phyloP scores from a whole-genome alignment of 2,888 invertebrate species.

The Torymus aiolomorphi region DNA sequence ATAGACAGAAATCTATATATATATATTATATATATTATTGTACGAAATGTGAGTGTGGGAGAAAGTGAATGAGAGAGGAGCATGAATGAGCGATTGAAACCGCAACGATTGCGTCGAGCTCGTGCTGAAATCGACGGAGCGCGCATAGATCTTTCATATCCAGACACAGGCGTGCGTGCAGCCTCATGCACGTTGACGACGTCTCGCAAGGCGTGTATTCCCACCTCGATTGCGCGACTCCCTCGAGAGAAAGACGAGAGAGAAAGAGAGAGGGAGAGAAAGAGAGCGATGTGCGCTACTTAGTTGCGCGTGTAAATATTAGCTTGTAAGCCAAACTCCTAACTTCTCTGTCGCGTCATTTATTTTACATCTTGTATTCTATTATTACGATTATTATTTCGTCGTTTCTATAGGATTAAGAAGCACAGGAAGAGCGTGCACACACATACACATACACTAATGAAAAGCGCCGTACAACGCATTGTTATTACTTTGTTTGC shows the following conservation, averaged over 20 bases:
- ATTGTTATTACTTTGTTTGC: constrained; percentile 20
- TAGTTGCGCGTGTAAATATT: constrained; percentile 54
- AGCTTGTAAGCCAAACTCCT: constrained; percentile 33
- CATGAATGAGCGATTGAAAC: constrained; percentile 47
- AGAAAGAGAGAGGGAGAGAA: no score
- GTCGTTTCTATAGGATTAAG: neutral
- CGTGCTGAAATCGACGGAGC: constrained; percentile 47
- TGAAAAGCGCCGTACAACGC: no score
- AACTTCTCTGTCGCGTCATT: neutral
- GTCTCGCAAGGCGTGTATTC: constrained; percentile 1
- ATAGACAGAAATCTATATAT: constrained; percentile 53
- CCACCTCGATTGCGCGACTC: no score
- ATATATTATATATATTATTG: constrained; percentile 48
- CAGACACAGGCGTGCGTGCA: constrained; percentile 20
- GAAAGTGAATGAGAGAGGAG: constrained; percentile 29
- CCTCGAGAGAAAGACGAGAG: no score
- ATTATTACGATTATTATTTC: neutral
- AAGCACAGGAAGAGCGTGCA: constrained; percentile 1
- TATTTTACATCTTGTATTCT: constrained; percentile 30
- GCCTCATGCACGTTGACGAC: constrained; percentile 32
- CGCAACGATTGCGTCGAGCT: constrained; percentile 43
- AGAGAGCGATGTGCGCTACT: constrained; percentile 18
- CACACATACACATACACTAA: neutral
- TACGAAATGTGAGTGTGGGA: no score
- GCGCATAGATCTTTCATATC: constrained; percentile 7